Evolutionary conservation across 2,888 invertebrate genomes (phyloP), one percentile per base, ranked within the genome.

Genomic region (Caenorhabditis sp.): DNA sequence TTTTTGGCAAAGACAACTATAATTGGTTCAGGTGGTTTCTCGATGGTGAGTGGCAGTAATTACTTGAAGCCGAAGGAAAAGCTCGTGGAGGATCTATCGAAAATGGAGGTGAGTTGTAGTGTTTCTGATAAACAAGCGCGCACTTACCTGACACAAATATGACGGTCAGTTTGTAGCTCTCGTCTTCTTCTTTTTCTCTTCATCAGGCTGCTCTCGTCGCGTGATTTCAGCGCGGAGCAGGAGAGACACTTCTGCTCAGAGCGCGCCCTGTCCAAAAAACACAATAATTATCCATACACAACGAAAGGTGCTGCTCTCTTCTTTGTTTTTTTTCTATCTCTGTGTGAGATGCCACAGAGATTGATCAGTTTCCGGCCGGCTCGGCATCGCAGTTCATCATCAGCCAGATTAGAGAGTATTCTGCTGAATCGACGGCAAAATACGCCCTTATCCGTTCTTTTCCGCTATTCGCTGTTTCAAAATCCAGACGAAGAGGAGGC

Each of bases 91-190:
- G 12, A 38, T 19, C 16, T 5, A 35, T 6, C 24, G 14, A 26
- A 22, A 59, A 77, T 77, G 77, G 70, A 77, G 77, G 77, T 77
- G 38, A 63, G 75, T 44, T 0, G 26, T n/a, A 70, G 12, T 38
- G 28, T 38, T 6, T 10, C 38, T 38, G 38, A 19, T 38, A 38
- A 69, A 38, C 26, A 24, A n/a, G 6, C 8, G 51, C 12, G 51
- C 12, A 24, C 51, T 35, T 38, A 68, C 31, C 49, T 49, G 35
- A 22, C 6, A 22, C n/a, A 28, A 51, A 47, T n/a, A 4, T 59
- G 72, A 73, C 51, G 38, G 73, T 73, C 19, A 61, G 73, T 73
- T 41, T 61, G 73, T 73, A 63, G 1, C 3, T 4, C 5, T 22
- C 61, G 28, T 66, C 66, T 51, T 51, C 51, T 63, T 44, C 63